Evolutionary conservation across 1,140 invertebrate genomes (phyloP).

Genomic region (Cydia splendana): DNA sequence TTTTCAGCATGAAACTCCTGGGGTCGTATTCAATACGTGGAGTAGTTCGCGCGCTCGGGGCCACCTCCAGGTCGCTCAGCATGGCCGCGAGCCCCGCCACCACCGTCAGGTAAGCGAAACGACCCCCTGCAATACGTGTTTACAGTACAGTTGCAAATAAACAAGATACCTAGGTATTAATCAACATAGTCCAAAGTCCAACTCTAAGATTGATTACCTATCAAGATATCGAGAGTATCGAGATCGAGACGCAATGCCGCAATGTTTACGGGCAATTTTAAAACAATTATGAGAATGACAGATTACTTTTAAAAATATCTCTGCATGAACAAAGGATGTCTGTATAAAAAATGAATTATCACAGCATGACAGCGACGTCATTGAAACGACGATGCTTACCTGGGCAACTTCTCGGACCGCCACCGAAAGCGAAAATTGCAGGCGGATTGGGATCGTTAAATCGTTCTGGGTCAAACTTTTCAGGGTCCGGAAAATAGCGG

Average conservation of each 20-base stretch:
- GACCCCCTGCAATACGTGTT: constrained; percentile 57
- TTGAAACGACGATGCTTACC: constrained; percentile 56
- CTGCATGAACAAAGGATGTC: constrained; percentile 23
- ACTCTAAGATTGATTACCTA: constrained; percentile 2
- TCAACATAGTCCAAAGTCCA: neutral
- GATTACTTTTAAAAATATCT: constrained; percentile 21
- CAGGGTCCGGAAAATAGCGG: constrained; percentile 72
- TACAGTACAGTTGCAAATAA: constrained; percentile 5
- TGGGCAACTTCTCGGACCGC: constrained; percentile 80
- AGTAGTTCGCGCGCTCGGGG: constrained; percentile 64
- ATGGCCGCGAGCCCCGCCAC: constrained; percentile 57
- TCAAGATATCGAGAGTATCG: neutral
- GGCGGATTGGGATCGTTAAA: constrained; percentile 70
- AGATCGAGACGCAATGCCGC: neutral
- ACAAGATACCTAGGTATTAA: neutral
- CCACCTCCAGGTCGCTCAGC: constrained; percentile 54
- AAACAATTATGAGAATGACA: constrained; percentile 27
- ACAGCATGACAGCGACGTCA: constrained; percentile 18
- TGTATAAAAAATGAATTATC: constrained; percentile 34
- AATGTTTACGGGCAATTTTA: constrained; percentile 9
- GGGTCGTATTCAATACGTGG: constrained; percentile 64
- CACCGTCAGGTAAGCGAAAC: constrained; percentile 66
- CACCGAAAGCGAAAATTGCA: constrained; percentile 73
- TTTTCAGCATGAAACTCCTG: constrained; percentile 72
- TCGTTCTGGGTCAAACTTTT: constrained; percentile 83